phyloP scores from a whole-genome alignment of 64 coral and sea anemone species.

The Hydrozoanthus tunicans region DNA sequence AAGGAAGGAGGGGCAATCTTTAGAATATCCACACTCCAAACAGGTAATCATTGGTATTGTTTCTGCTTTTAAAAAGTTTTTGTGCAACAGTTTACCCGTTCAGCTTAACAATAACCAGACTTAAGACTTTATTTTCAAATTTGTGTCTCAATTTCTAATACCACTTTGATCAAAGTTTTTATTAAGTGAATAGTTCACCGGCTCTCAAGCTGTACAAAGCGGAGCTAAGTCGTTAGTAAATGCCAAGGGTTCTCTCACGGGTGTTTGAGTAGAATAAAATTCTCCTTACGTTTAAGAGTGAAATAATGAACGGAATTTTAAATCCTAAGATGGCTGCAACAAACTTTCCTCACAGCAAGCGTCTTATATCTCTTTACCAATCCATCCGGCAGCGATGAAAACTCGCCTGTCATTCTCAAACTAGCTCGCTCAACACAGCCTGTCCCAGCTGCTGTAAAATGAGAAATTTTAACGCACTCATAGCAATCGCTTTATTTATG shows the following conservation, averaged over 20 bases:
- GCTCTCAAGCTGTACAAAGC: too few species aligned
- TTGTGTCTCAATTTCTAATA: background rate
- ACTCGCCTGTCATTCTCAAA: constrained; percentile 7
- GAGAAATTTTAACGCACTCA: background rate
- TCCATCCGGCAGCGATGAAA: constrained; percentile 39
- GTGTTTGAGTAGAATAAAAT: background rate
- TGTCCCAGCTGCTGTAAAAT: background rate
- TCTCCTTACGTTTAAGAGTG: constrained; percentile 26
- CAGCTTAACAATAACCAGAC: constrained; percentile 46
- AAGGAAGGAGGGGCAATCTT: constrained; percentile 17
- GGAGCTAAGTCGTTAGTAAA: too few species aligned
- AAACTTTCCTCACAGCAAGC: constrained; percentile 39
- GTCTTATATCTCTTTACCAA: constrained; percentile 27
- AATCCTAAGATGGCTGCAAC: background rate
- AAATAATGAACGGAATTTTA: background rate
- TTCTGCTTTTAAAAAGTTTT: constrained; percentile 2
- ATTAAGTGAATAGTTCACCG: background rate
- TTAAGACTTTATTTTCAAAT: background rate
- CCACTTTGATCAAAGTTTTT: background rate
- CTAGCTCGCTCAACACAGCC: background rate
- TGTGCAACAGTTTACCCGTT: background rate
- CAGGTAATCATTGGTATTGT: constrained; percentile 27
- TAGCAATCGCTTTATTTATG: background rate
- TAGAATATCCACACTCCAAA: constrained; percentile 15
- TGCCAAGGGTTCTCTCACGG: background rate